These are phyloP conservation scores for Picus viridis DNA, from an alignment of 2,797 vertebrate genomes.

Conservation along the genomic window DNA sequence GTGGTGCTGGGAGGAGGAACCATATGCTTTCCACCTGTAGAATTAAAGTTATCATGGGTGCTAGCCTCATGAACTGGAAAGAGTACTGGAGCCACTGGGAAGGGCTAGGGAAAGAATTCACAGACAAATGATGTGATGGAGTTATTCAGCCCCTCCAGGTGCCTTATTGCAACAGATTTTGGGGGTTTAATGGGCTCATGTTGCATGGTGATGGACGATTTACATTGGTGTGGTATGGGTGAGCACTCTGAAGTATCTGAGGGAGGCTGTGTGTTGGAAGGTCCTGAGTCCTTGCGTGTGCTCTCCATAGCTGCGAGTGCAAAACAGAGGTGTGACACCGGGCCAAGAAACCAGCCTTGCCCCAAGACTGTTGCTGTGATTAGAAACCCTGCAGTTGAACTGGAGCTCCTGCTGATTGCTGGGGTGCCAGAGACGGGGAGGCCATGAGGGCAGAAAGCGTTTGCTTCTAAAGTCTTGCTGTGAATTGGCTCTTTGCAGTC, in stretches of 20 bases:
- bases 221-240: not conserved
- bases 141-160: not conserved
- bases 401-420: not conserved
- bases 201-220: not conserved
- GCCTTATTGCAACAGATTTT: not conserved
- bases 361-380: not conserved
- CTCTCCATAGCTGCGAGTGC: not conserved
- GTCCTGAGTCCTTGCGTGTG: not conserved
- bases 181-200: not conserved
- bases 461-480: not conserved
- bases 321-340: not conserved
- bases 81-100: not conserved
- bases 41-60: not conserved
- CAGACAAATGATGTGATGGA: not conserved
- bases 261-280: not conserved
- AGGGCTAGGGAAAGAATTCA: not conserved
- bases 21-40: not conserved
- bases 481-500: not conserved
- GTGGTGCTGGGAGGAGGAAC: not conserved
- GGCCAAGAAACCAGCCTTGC: not conserved
- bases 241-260: not conserved
- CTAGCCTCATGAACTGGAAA: not conserved
- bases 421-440: not conserved
- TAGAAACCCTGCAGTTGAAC: not conserved
- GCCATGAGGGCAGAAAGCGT: not conserved